These are phyloP conservation scores for Bolinopsis microptera DNA, from an alignment of 37 sponge, comb jelly and placozoan genomes.

Conservation along the genomic window DNA sequence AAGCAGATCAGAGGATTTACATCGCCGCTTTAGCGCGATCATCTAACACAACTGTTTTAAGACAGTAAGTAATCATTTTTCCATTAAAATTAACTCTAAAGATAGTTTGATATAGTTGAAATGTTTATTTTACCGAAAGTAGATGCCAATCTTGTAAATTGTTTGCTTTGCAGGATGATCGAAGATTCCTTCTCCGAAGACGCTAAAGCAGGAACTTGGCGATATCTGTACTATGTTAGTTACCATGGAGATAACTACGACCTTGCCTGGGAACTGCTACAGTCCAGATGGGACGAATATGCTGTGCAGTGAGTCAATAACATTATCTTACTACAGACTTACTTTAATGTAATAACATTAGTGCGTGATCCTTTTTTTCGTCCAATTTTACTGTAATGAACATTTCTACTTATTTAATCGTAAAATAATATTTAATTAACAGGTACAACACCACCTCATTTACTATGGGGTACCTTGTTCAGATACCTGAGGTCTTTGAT, in stretches of 20 bases:
- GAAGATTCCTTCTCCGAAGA: background rate
- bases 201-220: background rate
- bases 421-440: too few relatives aligned
- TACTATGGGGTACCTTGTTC: constrained; percentile 21
- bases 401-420: too few relatives aligned
- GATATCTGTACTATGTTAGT: constrained; percentile 16
- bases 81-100: background rate
- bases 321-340: too few relatives aligned
- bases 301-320: background rate
- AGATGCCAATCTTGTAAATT: too few relatives aligned
- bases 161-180: constrained; percentile 57
- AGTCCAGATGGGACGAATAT: constrained; percentile 11
- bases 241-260: background rate
- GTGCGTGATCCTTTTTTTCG: too few relatives aligned
- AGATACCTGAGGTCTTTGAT: constrained; percentile 15
- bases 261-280: background rate
- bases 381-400: too few relatives aligned
- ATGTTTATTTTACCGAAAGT: too few relatives aligned
- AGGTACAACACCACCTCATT: constrained; percentile 41
- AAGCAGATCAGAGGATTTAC: constrained; percentile 34
- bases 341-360: too few relatives aligned
- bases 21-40: background rate
- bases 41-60: background rate
- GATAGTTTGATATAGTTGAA: background rate
- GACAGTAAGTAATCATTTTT: background rate